Evolutionary conservation across 2,797 vertebrate species (phyloP), one percentile per base, ranked within the genome.

Genomic region (Lepus townsendii): DNA sequence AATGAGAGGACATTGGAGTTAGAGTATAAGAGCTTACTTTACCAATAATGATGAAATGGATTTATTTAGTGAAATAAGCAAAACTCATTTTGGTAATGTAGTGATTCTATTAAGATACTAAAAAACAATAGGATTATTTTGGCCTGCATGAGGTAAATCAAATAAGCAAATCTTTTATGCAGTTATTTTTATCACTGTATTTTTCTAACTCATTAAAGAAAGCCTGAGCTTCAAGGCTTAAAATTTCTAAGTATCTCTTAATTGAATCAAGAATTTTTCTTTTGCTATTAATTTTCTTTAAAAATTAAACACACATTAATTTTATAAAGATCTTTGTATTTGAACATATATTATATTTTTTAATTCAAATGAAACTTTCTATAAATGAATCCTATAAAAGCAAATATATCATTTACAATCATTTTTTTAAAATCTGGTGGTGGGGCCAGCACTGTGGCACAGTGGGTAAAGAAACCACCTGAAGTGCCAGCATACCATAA

Each of bases 71-170:
- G 16, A 88, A 87, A 60, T 87, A 35, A n/a, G 14, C 3, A 96
- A 83, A 82, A 47, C 73, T 88, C 7, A 78, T 80, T 83, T 68
- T 89, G 26, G 89, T 54, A 86, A 63, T 0, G 57, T 89, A 30
- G 1, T 24, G 7, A 72, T 80, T 80, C 24, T 69, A 88, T 79
- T 73, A 80, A 72, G n/a, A 90, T 50, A 73, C 73, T 54, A 26
- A 50, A 88, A 93, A 89, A 94, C 38, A 30, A 12, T 72, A 3
- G 2, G 38, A 89, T 89, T 83, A 76, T 83, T 91, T 91, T 90
- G 14, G 2, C 52, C 60, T 86, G 7, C n/a, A 52, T 38, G 75
- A 90, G 19, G 42, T n/a, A 91, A 73, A 86, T 1, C 54, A 50
- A 83, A 79, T 62, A 93, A 91, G 66, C 76, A 93, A 76, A 82